Conservation (phyloP, 1,140 invertebrate genomes). For the Rhyacophila brunnea region DNA sequence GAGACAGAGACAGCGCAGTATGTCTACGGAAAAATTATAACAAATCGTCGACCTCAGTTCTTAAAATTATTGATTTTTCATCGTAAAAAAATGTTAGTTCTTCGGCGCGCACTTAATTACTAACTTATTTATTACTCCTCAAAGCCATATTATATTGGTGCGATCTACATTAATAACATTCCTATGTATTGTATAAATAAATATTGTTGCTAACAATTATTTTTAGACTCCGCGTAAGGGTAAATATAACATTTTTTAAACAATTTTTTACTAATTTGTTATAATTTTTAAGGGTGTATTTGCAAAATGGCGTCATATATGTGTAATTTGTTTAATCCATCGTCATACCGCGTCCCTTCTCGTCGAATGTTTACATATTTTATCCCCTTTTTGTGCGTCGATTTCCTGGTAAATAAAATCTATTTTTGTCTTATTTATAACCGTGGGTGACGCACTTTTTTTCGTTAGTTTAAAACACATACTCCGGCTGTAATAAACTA, state of each 20-base stretch:
- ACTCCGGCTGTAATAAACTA: conserved; percentile 25
- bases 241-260: too few relatives aligned
- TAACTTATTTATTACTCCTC: conserved; percentile 1
- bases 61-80: conserved; percentile 37
- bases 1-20: conserved; percentile 19
- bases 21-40: conserved; percentile 27
- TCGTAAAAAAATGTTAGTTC: conserved; percentile 32
- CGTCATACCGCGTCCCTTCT: not conserved
- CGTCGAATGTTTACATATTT: conserved; percentile 3
- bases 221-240: conserved; percentile 9
- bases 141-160: not conserved
- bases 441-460: conserved; percentile 22
- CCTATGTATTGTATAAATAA: not conserved
- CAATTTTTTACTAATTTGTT: conserved; percentile 1
- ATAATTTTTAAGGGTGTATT: conserved; percentile 1
- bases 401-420: not conserved
- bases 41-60: conserved; percentile 32
- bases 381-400: not conserved
- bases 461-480: conserved; percentile 25
- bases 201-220: conserved; percentile 25
- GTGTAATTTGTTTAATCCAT: not conserved
- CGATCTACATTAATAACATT: not conserved
- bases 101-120: conserved; percentile 15
- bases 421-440: conserved; percentile 23
- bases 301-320: conserved; percentile 4